These are phyloP conservation scores for Caenorhabditis tropicalis DNA, from an alignment of 1,140 invertebrate species.

Conservation along the genomic window DNA sequence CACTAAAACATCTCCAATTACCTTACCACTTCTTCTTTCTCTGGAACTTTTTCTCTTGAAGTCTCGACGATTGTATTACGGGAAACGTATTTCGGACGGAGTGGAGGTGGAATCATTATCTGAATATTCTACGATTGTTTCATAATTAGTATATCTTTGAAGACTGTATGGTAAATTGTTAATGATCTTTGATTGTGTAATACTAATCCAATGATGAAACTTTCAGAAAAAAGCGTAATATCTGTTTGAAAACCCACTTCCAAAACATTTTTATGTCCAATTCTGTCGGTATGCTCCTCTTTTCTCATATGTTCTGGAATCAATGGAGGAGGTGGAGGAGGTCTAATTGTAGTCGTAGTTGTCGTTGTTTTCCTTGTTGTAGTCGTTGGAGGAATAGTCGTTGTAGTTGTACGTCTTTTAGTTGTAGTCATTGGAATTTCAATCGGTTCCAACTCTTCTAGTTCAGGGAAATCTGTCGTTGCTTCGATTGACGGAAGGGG, in stretches of 20 bases:
- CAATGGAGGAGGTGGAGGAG: background rate
- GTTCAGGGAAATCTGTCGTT: background rate
- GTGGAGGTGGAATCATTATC: background rate
- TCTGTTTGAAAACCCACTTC: background rate
- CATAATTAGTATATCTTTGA: too few relatives aligned
- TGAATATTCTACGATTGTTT: too few relatives aligned
- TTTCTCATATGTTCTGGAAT: background rate
- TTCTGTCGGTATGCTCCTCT: constrained; percentile 16
- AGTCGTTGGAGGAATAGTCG: background rate
- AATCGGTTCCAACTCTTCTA: background rate
- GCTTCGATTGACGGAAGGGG: constrained; percentile 3
- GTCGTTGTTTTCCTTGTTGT: constrained; percentile 1
- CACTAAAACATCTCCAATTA: background rate
- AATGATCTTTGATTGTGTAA: too few relatives aligned
- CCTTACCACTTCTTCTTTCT: background rate
- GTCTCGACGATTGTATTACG: background rate
- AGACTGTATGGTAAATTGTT: too few relatives aligned
- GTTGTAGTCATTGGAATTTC: constrained; percentile 17
- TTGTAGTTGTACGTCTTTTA: constrained; percentile 15
- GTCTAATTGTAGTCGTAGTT: background rate
- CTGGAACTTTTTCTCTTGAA: background rate
- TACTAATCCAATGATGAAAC: too few relatives aligned
- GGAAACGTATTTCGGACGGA: background rate
- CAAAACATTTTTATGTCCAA: constrained; percentile 22
- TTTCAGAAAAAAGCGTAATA: background rate